Base-by-base conservation (phyloP, 53 echinoderm and acorn worm genomes). In the Patiria pectinifera region DNA sequence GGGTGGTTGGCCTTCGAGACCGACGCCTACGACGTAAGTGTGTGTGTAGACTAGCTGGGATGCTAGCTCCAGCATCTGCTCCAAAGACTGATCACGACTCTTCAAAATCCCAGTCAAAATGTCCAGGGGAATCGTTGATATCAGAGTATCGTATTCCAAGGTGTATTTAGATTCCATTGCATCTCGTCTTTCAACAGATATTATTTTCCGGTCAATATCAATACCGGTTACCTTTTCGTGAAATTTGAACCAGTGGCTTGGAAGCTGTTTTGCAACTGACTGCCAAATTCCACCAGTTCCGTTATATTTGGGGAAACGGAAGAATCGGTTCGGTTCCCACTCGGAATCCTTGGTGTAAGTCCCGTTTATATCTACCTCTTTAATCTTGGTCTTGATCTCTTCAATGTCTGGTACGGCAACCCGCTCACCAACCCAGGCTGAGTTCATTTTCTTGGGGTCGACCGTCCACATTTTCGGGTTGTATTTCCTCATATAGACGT, bases 21-120 rank as follows among this genome's bases (percentile, higher is more conserved):
- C 93, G 3, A 93, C 60, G 13, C 93, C 93, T 58, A 93, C 77
- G n/a, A 93, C 81, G 77, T 93, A 76, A 45, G 89, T 93, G 83
- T 93, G 93, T 16, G 93, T 87, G 69, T 62, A 89, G 19, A 83
- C 83, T 16, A 93, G 89, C 77, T 84, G 84, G 35, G 89, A 89
- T 1, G 72, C 93, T 21, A 83, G 71, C 16, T 16, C 25, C 45
- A 69, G 70, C 25, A 83, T 93, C 3, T 77, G 16, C 8, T 45
- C 70, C 24, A 89, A 89, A 69, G 76, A 44, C 8, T 2, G 2
- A 14, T 77, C 78, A 11, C 48, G 83, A 24, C 24, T 16, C 49
- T 49, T 46, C 6, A 89, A 12, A 11, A 76, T 48, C 11, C 24
- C 21, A 19, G 76, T 6, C 4, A 93, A 83, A 21, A 62, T 45